Conservation (phyloP, 1,140 invertebrate genomes). For the Diuraphis noxia region DNA sequence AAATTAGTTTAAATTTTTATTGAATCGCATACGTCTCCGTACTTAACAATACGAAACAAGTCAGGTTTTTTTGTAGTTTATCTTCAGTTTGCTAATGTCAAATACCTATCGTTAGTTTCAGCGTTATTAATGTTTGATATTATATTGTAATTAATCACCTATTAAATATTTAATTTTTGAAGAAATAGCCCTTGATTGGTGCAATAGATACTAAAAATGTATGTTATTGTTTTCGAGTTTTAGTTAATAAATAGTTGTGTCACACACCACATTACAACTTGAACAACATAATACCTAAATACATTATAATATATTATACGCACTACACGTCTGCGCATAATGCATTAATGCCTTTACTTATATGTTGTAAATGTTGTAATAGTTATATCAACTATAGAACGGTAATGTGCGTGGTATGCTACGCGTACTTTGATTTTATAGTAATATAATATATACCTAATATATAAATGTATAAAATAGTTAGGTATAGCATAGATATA, state of each 20-base stretch:
- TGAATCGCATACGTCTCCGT: background rate
- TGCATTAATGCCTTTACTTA: background rate
- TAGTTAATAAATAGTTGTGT: background rate
- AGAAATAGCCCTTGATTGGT: background rate
- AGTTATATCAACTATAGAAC: too few relatives aligned
- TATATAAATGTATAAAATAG: background rate
- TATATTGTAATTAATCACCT: too few relatives aligned
- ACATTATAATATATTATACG: background rate
- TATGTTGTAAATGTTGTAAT: background rate
- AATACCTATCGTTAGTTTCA: background rate
- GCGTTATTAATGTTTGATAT: background rate
- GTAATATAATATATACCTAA: background rate
- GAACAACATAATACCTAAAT: background rate
- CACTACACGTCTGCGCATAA: background rate
- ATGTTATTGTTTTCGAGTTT: background rate
- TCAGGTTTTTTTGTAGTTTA: background rate
- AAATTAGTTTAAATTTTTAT: background rate
- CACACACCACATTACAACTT: background rate
- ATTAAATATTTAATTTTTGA: background rate
- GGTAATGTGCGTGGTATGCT: background rate
- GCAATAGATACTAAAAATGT: background rate
- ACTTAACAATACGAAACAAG: background rate
- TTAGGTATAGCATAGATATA: background rate
- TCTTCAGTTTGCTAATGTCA: background rate
- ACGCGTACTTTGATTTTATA: background rate